Base-by-base conservation (phyloP, 53 echinoderm and acorn worm species). In the Mesocentrotus franciscanus region DNA sequence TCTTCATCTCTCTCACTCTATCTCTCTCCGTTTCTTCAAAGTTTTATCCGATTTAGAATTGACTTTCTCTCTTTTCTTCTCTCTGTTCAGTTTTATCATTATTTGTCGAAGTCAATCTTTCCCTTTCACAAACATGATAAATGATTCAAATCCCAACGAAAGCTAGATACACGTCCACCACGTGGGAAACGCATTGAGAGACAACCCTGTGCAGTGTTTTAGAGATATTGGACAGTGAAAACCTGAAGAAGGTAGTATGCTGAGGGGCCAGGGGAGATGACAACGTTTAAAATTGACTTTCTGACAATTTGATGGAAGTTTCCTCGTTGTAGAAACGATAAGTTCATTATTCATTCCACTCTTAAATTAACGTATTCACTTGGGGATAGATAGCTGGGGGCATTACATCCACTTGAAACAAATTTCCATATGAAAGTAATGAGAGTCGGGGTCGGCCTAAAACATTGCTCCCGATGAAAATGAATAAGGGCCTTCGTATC, bases 261-360 rank as follows among this genome's bases (percentile, higher is more conserved):
- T 75, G 32, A 75, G 75, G n/a, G 75, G 29, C 3, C 61, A 61
- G 14, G 61, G 75, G 75, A 75, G 29, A 32, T 75, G 66, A 66
- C 7, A 32, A 12, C 75, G 10, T 30, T 75, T 14, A 30, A 17
- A 75, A 32, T 75, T 29, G 75, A 12, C 75, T 75, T 75, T 75
- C 75, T 32, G 29, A 75, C 75, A 75, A 75, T 11, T 75, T 75
- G 75, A 75, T 75, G 75, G 75, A 75, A 75, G 32, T 91, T 61
- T 15, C 29, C 91, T 60, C 35, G 34, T 29, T 10, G 72, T 72
- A 27, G n/a, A 72, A 72, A 72, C 72, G 72, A 72, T 72, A 60
- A 57, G 26, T 91, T 91, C 64, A 61, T 66, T 55, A 91, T 34
- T 18, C 14, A 59, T 35, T 92, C 61, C 92, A 62, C 35, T 92